Base-by-base conservation (phyloP, 2,113 vertebrate species). In the Spilogale gracilis region DNA sequence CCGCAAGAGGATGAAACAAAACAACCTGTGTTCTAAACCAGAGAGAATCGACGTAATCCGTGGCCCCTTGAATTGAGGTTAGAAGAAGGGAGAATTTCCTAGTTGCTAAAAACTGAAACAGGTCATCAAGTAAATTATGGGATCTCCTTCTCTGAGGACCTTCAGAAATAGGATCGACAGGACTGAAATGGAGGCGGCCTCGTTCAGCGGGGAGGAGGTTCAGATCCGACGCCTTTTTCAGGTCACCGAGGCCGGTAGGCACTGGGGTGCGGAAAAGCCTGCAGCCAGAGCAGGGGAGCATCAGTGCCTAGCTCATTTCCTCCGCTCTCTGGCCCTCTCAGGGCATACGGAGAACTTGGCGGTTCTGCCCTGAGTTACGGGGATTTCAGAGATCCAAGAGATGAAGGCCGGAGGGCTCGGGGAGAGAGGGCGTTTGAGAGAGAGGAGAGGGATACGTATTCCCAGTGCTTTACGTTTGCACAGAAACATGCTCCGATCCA, bases 51-150 rank as follows among this genome's bases (percentile, higher is more conserved):
- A 48, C 61, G 54, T 45, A 48, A 63, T 69, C 21, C 4, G 13
- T 81, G 45, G 61, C 93, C 32, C 20, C 2, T 16, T 1, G 84
- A 96, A 95, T 95, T 38, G 58, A 97, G 94, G 94, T 96, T 96
- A 97, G 78, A 88, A 90, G 80, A 96, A 73, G 76, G 93, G 69
- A 96, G 87, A 97, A 93, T 73, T 94, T 95, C 71, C 93, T 93
- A 89, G 25, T 67, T 89, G 93, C 94, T 97, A 91, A 97, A 97
- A 97, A 95, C 76, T 43, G 96, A 97, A 98, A 96, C 88, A 94
- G 96, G 97, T 95, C 96, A 90, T 93, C 96, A 94, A 81, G 90
- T 92, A 97, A 95, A 96, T 88, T 90, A 92, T 79, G 88, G 94
- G 48, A 89, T 97, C 89, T 96, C 84, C 92, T 97, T 93, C 97